These are phyloP conservation scores for Entomyzon cyanotis DNA, from an alignment of 2,113 vertebrate genomes.

Conservation along the genomic window DNA sequence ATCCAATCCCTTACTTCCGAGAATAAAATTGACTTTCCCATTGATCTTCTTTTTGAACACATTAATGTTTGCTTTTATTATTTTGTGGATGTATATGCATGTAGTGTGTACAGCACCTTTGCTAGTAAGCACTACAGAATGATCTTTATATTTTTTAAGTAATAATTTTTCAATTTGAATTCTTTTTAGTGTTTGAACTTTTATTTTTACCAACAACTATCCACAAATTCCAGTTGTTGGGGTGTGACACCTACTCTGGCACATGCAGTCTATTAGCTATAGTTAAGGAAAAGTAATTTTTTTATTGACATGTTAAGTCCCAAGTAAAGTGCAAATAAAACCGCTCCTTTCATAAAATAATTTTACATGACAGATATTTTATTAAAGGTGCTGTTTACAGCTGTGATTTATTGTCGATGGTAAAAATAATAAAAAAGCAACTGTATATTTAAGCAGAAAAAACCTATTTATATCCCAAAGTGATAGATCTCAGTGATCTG, in stretches of 20 bases:
- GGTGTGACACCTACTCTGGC: neutral
- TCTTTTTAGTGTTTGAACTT: neutral
- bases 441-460: neutral
- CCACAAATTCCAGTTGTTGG: neutral
- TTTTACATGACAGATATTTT: neutral
- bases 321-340: conserved; percentile 14
- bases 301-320: conserved; percentile 15
- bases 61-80: neutral
- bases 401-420: neutral
- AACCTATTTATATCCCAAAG: neutral
- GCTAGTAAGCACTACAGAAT: neutral
- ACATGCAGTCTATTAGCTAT: neutral
- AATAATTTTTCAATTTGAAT: neutral
- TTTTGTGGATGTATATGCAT: neutral
- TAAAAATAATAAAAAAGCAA: neutral
- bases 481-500: neutral
- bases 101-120: neutral
- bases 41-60: neutral
- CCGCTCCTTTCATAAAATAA: neutral
- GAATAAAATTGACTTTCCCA: neutral
- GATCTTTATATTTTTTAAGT: neutral
- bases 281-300: conserved; percentile 15
- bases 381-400: neutral
- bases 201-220: neutral
- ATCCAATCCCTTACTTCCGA: neutral